These are phyloP conservation scores for Thyatira batis DNA, from an alignment of 2,888 invertebrate species.

Conservation along the genomic window DNA sequence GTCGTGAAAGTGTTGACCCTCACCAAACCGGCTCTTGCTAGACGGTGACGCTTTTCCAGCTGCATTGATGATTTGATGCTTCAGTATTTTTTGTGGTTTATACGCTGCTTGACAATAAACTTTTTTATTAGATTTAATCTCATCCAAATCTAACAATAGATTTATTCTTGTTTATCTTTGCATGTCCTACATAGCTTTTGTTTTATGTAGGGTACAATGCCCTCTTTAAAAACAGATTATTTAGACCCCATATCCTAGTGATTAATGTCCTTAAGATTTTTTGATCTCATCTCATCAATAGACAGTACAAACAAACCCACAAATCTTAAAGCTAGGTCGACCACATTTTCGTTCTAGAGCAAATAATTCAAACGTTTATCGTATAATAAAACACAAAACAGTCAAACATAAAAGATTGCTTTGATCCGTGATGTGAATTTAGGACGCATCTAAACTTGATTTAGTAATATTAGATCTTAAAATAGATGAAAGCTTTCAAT, in stretches of 20 bases:
- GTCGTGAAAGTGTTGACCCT: conserved; percentile 72
- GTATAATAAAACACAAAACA: background rate
- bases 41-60: conserved; percentile 24
- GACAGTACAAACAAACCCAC: background rate
- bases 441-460: background rate
- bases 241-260: too few species aligned
- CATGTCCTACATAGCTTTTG: too few species aligned
- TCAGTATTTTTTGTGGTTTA: background rate
- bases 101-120: background rate
- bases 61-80: conserved; percentile 5
- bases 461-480: background rate
- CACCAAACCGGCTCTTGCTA: conserved; percentile 50
- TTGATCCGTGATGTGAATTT: background rate
- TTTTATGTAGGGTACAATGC: too few species aligned
- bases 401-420: background rate
- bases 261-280: too few species aligned
- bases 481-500: background rate
- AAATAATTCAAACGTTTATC: background rate
- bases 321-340: background rate
- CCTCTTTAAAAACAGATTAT: too few species aligned
- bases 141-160: too few species aligned
- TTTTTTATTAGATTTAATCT: too few species aligned
- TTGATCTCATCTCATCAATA: too few species aligned
- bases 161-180: too few species aligned
- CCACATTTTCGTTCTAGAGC: background rate